Base-by-base conservation (phyloP, 2,797 vertebrate genomes). In the Melanotaenia nigrans region DNA sequence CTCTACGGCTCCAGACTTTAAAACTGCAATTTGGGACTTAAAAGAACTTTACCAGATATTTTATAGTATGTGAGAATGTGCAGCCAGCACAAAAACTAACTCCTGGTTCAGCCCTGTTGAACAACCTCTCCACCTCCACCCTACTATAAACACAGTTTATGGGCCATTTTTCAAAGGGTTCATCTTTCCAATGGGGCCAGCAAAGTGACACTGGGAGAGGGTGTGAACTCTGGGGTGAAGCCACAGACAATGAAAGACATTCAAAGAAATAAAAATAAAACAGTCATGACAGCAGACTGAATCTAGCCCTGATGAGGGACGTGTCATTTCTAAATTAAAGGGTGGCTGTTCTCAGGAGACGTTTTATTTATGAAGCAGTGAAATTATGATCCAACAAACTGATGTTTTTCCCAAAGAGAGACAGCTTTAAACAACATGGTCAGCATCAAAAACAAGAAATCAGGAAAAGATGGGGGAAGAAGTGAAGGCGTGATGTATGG, bases 101-200 rank as follows among this genome's bases (percentile, higher is more conserved):
- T 68, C 66, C 67, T 30, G 16, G 58, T 54, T 78, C 66, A 79
- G 71, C 53, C 55, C 64, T 33, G 76, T 54, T 66, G 65, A 58
- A 73, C 79, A 77, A 66, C 38, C 74, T 55, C 84, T 77, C 78
- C 69, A 36, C 33, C 84, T 77, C 78, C 69, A 36, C 33, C 56
- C 62, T 47, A 4, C 89, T 79, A 82, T 91, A 92, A 94, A 92
- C 92, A 90, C 68, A 65, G 91, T 94, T 95, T 85, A 94, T 75
- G 14, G 82, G 74, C 75, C 65, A 73, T 42, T 86, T 88, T 90
- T 90, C 87, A 89, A 85, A 91, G 86, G 65, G 30, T 68, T 88
- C 68, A 57, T 87, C 85, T 86, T 89, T 91, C 83, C 83, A 85
- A 75, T 75, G 64, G 82, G 79, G 86, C 81, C 16, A 36, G 64